Evolutionary conservation across 2,797 vertebrate species (phyloP).

Genomic region (Gymnoscopelus braueri): DNA sequence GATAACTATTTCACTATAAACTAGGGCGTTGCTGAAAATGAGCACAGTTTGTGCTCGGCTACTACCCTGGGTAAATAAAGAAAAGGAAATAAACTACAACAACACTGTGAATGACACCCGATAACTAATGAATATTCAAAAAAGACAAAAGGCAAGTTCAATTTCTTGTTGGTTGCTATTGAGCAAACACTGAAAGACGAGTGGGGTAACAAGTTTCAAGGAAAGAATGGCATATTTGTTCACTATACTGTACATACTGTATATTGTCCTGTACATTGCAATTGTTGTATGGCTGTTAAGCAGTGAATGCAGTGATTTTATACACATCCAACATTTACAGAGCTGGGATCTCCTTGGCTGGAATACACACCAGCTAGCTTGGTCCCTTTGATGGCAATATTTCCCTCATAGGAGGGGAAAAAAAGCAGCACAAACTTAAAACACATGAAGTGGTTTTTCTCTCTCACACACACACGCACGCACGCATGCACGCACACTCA

Average conservation of each 20-base stretch:
- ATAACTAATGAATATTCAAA: constrained; percentile 37
- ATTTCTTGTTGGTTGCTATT: constrained; percentile 81
- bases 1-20: no score
- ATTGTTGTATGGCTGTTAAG: constrained; percentile 73
- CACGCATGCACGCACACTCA: constrained; percentile 37
- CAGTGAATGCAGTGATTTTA: constrained; percentile 71
- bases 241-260: constrained; percentile 74
- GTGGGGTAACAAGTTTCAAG: constrained; percentile 62
- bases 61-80: no score
- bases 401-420: constrained; percentile 58
- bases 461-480: constrained; percentile 50
- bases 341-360: constrained; percentile 75
- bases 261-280: constrained; percentile 73
- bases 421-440: constrained; percentile 79
- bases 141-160: constrained; percentile 69
- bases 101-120: no score
- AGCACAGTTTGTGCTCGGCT: no score
- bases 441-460: constrained; percentile 73
- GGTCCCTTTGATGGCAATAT: constrained; percentile 83
- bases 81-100: no score
- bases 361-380: constrained; percentile 78
- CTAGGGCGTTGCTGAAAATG: no score
- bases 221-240: constrained; percentile 74
- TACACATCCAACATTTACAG: constrained; percentile 68
- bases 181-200: constrained; percentile 85